Percentiles rank a stretch among this genome's conserved stretches.
Evolutionary conservation across 1,140 invertebrate genomes (phyloP).

Genomic region (Drosophila ironensis): DNA sequence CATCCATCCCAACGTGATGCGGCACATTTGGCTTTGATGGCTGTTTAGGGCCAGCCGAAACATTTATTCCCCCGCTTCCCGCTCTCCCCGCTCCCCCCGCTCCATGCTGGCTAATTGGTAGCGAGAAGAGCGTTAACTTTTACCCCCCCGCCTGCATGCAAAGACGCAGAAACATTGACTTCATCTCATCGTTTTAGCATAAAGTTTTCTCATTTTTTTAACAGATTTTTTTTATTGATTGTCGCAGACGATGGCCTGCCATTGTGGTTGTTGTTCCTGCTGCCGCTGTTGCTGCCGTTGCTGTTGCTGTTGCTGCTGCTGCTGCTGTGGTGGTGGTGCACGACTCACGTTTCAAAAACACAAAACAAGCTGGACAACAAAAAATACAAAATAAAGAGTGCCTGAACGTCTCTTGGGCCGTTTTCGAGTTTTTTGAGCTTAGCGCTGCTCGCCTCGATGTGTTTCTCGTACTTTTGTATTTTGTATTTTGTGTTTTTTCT

Average conservation of each 20-base stretch:
- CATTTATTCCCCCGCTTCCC: no score
- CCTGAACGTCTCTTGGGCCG: conserved; percentile 19
- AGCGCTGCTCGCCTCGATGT: conserved; percentile 9
- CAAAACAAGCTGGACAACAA: conserved; percentile 11
- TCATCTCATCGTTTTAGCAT: conserved; percentile 32
- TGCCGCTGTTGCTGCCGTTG: conserved; percentile 26
- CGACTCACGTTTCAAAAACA: conserved; percentile 74
- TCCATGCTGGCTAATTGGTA: conserved; percentile 42
- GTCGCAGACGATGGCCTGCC: conserved; percentile 54
- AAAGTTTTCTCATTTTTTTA: conserved; percentile 22
- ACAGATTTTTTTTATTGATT: conserved; percentile 63
- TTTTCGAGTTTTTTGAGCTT: conserved; percentile 28
- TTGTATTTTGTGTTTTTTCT: conserved; percentile 11
- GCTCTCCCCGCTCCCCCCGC: no score
- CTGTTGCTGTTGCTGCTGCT: conserved; percentile 20
- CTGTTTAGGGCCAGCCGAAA: conserved; percentile 8
- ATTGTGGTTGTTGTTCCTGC: conserved; percentile 12
- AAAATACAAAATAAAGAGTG: conserved; percentile 30
- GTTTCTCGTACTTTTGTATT: conserved; percentile 24
- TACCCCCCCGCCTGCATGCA: conserved; percentile 49
- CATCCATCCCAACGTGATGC: conserved; percentile 45
- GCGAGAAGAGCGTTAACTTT: conserved; percentile 49
- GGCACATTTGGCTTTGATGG: conserved; percentile 45
- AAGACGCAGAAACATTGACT: conserved; percentile 33
- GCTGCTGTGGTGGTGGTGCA: conserved; percentile 43